A percentile compares a stretch with the other conserved stretches of the same genome.
Conservation (phyloP, 1,140 invertebrate species). For the Leptinotarsa undecemlineata region DNA sequence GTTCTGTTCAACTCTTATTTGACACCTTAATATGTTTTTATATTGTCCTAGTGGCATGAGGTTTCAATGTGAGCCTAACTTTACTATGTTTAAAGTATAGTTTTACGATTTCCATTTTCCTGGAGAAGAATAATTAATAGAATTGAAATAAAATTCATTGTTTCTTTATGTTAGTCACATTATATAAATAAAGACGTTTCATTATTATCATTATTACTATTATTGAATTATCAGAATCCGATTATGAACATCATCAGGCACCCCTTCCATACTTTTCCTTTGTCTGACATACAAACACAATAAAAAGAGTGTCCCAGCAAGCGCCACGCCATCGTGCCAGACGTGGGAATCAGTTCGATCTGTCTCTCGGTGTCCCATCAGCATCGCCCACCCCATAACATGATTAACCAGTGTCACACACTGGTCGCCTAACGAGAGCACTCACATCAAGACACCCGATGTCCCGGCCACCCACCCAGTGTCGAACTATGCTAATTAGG, state of each 20-base stretch:
- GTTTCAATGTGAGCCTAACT: too few relatives aligned
- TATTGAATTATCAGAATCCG: too few relatives aligned
- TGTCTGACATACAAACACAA: not conserved
- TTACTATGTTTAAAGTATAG: too few relatives aligned
- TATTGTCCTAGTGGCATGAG: too few relatives aligned
- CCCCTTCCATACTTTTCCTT: not conserved
- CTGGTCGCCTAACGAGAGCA: slow-evolving; percentile 2
- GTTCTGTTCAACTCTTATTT: too few relatives aligned
- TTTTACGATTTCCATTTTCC: too few relatives aligned
- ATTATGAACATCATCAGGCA: not conserved
- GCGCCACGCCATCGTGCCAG: not conserved
- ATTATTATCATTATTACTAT: too few relatives aligned
- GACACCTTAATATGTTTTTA: too few relatives aligned
- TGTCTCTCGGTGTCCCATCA: not conserved
- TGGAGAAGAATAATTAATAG: too few relatives aligned
- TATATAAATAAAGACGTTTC: too few relatives aligned
- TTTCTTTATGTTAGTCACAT: too few relatives aligned
- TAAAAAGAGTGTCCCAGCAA: slow-evolving; percentile 1
- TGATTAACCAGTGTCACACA: slow-evolving; percentile 19
- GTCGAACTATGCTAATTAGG: slow-evolving; percentile 7
- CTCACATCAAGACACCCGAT: slow-evolving; percentile 10
- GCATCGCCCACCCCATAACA: slow-evolving; percentile 13
- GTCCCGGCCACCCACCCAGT: slow-evolving; percentile 6
- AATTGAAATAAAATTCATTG: too few relatives aligned
- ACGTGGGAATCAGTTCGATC: slow-evolving; percentile 7